A percentile compares a stretch with the other conserved stretches of the same genome.
phyloP scores from a whole-genome alignment of 2,888 invertebrate genomes.

The Sisyra nigra region DNA sequence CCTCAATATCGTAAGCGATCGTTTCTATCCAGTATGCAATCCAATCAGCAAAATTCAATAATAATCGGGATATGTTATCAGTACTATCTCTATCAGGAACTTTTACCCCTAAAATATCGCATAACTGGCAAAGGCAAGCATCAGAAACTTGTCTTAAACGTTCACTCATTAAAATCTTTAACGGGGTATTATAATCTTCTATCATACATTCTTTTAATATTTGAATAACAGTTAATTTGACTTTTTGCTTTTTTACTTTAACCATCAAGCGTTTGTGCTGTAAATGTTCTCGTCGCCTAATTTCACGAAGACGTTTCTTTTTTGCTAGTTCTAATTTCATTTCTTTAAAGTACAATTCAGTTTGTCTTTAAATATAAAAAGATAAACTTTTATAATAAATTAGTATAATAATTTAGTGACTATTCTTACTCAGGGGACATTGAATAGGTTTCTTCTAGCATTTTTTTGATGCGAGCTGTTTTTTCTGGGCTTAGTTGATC shows the following conservation, averaged over 20 bases:
- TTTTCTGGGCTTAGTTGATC: not conserved
- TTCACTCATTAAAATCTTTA: constrained; percentile 3
- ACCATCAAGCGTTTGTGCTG: not conserved
- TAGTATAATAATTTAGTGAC: not conserved
- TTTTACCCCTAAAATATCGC: not conserved
- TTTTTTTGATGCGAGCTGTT: not conserved
- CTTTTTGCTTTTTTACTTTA: not conserved
- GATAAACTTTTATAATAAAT: not conserved
- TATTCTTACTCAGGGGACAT: constrained; percentile 1
- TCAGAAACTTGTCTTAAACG: not conserved
- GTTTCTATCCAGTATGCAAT: constrained; percentile 4
- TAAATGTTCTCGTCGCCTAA: not conserved
- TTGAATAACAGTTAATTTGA: not conserved
- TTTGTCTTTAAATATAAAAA: constrained; percentile 3
- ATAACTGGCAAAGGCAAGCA: not conserved
- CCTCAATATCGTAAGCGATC: constrained; percentile 1
- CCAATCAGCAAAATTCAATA: constrained; percentile 1
- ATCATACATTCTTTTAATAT: constrained; percentile 2
- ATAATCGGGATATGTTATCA: not conserved
- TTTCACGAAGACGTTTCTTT: not conserved
- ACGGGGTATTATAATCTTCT: not conserved
- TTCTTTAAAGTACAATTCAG: constrained; percentile 1
- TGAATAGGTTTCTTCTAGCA: constrained; percentile 3
- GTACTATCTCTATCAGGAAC: not conserved
- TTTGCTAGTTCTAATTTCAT: not conserved